Conservation (phyloP, 2,113 vertebrate species). For the Pollachius pollachius region DNA sequence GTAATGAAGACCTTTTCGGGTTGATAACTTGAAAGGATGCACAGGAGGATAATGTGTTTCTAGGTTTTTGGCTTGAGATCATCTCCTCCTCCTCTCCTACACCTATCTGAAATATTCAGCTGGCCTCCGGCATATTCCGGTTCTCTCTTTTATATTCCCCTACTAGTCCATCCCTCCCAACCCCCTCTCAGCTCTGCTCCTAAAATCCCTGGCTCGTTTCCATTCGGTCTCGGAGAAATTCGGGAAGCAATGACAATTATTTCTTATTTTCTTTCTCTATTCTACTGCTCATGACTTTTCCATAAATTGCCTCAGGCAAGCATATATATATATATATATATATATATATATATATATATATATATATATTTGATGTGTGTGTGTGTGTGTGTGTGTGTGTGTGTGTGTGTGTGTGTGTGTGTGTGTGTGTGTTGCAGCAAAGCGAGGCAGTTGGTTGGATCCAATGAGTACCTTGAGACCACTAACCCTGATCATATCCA, state of each 20-base stretch:
- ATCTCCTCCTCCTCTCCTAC: neutral
- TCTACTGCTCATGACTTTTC: conserved; percentile 12
- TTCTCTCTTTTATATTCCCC: neutral
- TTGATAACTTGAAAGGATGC: too few relatives aligned
- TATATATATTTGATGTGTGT: too few relatives aligned
- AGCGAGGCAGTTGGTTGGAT: conserved; percentile 17
- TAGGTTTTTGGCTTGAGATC: too few relatives aligned
- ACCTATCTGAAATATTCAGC: conserved; percentile 53
- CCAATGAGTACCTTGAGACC: conserved; percentile 63
- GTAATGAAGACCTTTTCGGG: too few relatives aligned
- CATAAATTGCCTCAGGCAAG: conserved; percentile 23
- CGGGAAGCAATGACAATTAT: too few relatives aligned
- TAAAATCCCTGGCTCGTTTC: conserved; percentile 1
- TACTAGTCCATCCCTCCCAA: conserved; percentile 1
- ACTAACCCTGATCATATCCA: conserved; percentile 66
- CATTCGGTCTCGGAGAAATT: neutral
- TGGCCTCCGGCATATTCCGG: conserved; percentile 41
- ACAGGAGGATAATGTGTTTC: too few relatives aligned
- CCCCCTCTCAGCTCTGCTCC: conserved; percentile 5
- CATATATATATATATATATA: neutral
- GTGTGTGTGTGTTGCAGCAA: conserved; percentile 11
- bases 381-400: conserved; percentile 4
- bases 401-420: conserved; percentile 24
- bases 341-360: too few relatives aligned
- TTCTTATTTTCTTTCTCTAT: conserved; percentile 3